Base-by-base conservation (phyloP, 2,797 vertebrate genomes). In the Dendrocincla fuliginosa region DNA sequence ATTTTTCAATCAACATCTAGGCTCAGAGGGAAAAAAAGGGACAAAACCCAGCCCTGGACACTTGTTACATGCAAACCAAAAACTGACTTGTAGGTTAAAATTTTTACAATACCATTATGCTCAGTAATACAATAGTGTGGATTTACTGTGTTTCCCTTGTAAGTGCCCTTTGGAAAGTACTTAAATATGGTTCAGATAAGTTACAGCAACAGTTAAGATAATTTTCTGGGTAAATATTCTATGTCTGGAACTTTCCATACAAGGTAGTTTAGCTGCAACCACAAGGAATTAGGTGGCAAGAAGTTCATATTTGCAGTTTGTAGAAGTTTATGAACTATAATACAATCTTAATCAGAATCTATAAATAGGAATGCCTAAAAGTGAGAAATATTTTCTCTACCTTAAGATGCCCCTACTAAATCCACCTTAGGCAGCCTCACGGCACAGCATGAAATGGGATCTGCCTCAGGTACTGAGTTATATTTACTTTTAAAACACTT, bases 401-500 rank as follows among this genome's bases (percentile, higher is more conserved):
- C 63, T 90, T 69, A n/a, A 71, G 42, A 47, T 87, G 41, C 9
- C 18, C 19, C 67, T 82, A 39, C 15, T 67, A 84, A 92, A 59
- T 37, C 46, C 69, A 80, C 86, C 84, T 35, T 24, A 87, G 84
- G 86, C 90, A 93, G 27, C 90, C 93, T 92, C 82, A 56, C 1
- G 11, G 93, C 90, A 80, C 46, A 56, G 64, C 68, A 50, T 60
- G 84, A 71, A 89, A 85, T 92, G 64, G 78, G 53, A 68, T 68
- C 53, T 93, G 78, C 87, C 56, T 89, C 42, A 60, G 81, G 60
- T 94, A 44, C 56, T 37, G 57, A 75, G 64, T 90, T 87, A 46
- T 46, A 83, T 94, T 94, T 92, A 49, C 57, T 89, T 93, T 93
- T 56, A 87, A 90, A 96, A 46, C 52, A 33, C 23, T 15, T 82